A percentile compares a stretch with the other conserved stretches of the same genome.
phyloP scores from a whole-genome alignment of 2,888 invertebrate genomes.

The Eulithis testata region DNA sequence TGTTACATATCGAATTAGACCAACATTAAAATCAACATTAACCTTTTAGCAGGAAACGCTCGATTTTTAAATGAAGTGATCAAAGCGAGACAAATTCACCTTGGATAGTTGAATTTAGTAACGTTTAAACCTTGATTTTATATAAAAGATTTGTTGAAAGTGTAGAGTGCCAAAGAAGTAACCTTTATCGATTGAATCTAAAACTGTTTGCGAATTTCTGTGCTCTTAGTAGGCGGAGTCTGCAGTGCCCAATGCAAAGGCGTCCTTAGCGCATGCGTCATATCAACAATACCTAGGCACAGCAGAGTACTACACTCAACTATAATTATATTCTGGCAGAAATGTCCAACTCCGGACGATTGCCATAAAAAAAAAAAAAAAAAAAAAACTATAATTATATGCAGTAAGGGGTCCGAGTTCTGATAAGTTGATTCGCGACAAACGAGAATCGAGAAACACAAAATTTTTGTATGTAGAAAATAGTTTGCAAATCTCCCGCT shows the following conservation, averaged over 20 bases:
- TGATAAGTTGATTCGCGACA: too few species aligned
- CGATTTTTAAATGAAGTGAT: neutral
- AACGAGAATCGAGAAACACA: too few species aligned
- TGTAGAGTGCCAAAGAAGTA: neutral
- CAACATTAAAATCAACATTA: too few species aligned
- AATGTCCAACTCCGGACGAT: too few species aligned
- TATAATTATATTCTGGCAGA: too few species aligned
- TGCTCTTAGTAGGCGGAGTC: conserved; percentile 70
- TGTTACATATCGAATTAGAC: too few species aligned
- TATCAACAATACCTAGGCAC: conserved; percentile 13
- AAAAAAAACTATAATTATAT: too few species aligned
- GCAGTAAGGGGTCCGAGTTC: too few species aligned
- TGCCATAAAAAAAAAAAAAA: too few species aligned
- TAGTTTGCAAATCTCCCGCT: too few species aligned
- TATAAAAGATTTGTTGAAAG: neutral
- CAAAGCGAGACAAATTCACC: neutral
- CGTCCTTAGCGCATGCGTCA: conserved; percentile 70
- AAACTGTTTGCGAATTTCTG: conserved; percentile 21
- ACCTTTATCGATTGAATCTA: conserved; percentile 8
- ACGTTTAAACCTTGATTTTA: neutral
- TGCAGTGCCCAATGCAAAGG: conserved; percentile 68
- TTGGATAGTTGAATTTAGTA: neutral
- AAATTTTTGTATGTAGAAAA: too few species aligned
- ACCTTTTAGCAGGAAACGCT: too few species aligned
- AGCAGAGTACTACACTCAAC: conserved; percentile 12